Conservation (phyloP, 2,888 invertebrate genomes). For the Nymphalis urticae region DNA sequence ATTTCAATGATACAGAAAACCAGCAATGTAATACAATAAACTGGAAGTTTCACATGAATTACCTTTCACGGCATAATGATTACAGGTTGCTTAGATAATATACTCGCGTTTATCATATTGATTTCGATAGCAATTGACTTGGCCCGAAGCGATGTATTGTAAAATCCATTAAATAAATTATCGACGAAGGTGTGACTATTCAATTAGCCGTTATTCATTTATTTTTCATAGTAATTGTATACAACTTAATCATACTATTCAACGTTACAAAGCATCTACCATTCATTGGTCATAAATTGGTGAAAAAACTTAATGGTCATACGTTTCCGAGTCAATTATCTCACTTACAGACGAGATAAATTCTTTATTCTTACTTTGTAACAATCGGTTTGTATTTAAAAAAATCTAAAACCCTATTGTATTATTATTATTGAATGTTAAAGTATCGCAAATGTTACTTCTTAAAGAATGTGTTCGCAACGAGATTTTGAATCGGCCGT, state of each 20-base stretch:
- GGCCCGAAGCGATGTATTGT: slow-evolving; percentile 53
- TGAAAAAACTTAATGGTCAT: background rate
- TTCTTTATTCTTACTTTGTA: too few species aligned
- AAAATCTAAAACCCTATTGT: too few species aligned
- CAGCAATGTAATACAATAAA: slow-evolving; percentile 5
- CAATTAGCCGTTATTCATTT: slow-evolving; percentile 18
- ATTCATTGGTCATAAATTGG: slow-evolving; percentile 15
- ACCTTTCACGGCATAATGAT: slow-evolving; percentile 11
- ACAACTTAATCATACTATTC: slow-evolving; percentile 21
- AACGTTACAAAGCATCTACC: slow-evolving; percentile 3
- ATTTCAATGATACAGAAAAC: background rate
- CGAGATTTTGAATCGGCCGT: too few species aligned
- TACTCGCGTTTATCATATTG: slow-evolving; percentile 61
- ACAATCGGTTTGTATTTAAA: too few species aligned
- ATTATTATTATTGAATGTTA: too few species aligned
- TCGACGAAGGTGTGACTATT: slow-evolving; percentile 1
- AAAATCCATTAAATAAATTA: slow-evolving; percentile 41
- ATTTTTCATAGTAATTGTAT: slow-evolving; percentile 16
- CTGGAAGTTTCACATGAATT: slow-evolving; percentile 15
- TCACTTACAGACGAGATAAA: too few species aligned
- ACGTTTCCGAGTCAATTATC: too few species aligned
- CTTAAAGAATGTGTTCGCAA: too few species aligned
- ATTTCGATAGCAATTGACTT: slow-evolving; percentile 61
- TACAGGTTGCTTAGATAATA: slow-evolving; percentile 60
- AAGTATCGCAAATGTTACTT: too few species aligned